Evolutionary conservation across 2,797 vertebrate species (phyloP).

Genomic region (Chelidonichthys spinosus): DNA sequence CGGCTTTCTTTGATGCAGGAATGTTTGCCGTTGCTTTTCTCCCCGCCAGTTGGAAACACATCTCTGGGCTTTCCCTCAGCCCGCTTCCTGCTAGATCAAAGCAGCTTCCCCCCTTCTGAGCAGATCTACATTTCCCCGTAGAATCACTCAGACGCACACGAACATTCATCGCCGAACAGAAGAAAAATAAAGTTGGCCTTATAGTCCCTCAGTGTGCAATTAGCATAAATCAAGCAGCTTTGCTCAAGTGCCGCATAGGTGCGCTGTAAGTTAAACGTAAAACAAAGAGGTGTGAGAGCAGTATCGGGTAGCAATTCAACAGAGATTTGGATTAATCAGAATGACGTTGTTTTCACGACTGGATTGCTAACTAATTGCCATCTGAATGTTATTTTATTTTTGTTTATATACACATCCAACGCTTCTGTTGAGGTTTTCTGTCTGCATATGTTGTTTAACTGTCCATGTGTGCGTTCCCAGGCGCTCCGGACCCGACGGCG

Average conservation of each 20-base stretch:
- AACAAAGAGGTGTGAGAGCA: slow-evolving; percentile 25
- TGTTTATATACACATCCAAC: not conserved
- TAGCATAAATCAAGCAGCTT: slow-evolving; percentile 26
- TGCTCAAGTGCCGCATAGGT: slow-evolving; percentile 26
- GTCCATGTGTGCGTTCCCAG: slow-evolving; percentile 72
- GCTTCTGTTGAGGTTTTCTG: not conserved
- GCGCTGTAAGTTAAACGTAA: slow-evolving; percentile 28
- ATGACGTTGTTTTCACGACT: slow-evolving; percentile 1
- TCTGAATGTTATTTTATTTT: not conserved
- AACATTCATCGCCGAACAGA: slow-evolving; percentile 14
- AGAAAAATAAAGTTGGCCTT: slow-evolving; percentile 48
- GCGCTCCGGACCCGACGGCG: slow-evolving; percentile 96
- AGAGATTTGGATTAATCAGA: slow-evolving; percentile 9
- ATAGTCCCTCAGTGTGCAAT: slow-evolving; percentile 32
- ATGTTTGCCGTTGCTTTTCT: slow-evolving; percentile 60
- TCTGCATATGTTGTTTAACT: no score
- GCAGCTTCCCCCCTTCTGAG: slow-evolving; percentile 38
- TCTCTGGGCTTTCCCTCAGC: slow-evolving; percentile 70
- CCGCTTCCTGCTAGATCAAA: slow-evolving; percentile 75
- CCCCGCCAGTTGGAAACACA: slow-evolving; percentile 66
- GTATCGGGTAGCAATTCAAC: not conserved
- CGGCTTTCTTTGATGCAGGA: slow-evolving; percentile 71
- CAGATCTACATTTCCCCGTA: slow-evolving; percentile 64
- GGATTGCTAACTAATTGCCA: not conserved
- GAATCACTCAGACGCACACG: slow-evolving; percentile 40